A percentile compares a stretch with the other conserved stretches of the same genome.
phyloP scores from a whole-genome alignment of 2,113 vertebrate species.

The Poecile atricapillus region DNA sequence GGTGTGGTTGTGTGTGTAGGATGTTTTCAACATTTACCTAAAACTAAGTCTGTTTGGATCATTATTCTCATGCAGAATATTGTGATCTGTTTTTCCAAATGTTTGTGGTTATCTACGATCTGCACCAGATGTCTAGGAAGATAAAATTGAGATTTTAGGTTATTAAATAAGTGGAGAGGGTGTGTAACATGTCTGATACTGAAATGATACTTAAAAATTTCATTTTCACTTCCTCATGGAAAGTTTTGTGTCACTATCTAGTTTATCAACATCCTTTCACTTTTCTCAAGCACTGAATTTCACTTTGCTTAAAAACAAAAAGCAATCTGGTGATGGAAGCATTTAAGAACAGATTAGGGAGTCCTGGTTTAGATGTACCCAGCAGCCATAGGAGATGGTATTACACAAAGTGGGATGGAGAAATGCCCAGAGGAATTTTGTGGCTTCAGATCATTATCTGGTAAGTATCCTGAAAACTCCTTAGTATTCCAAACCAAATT shows the following conservation, averaged over 20 bases:
- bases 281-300: not conserved
- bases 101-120: not conserved
- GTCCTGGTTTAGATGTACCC: not conserved
- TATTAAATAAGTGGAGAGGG: not conserved
- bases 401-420: not conserved
- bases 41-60: not conserved
- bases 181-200: not conserved
- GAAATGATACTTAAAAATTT: not conserved
- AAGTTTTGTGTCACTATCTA: not conserved
- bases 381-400: not conserved
- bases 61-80: not conserved
- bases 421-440: conserved; percentile 15
- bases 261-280: not conserved
- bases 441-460: conserved; percentile 32
- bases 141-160: not conserved
- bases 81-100: not conserved
- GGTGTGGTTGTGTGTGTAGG: not conserved
- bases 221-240: not conserved
- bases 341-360: not conserved
- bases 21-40: not conserved
- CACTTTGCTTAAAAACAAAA: not conserved
- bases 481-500: conserved; percentile 43
- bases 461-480: not conserved
- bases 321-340: not conserved
- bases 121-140: not conserved